Conservation (phyloP, 2,888 invertebrate genomes). For the Drosophila maculinotata region DNA sequence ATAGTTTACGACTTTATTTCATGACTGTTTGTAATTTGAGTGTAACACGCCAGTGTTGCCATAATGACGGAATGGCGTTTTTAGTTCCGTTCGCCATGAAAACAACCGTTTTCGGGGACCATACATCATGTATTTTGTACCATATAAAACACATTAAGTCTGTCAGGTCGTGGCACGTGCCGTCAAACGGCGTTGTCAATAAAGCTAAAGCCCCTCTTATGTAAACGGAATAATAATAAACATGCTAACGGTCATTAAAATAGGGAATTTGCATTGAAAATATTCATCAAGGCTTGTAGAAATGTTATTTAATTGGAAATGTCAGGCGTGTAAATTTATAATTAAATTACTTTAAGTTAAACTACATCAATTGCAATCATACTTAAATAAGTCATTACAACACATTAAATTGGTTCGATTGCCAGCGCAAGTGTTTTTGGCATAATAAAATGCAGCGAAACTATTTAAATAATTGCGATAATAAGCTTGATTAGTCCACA, state of each 20-base stretch:
- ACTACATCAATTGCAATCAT: slow-evolving; percentile 36
- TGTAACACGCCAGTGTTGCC: slow-evolving; percentile 72
- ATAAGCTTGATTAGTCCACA: slow-evolving; percentile 49
- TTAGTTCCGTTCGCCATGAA: slow-evolving; percentile 34
- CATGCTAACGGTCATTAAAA: slow-evolving; percentile 63
- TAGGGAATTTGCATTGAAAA: slow-evolving; percentile 57
- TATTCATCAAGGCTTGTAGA: slow-evolving; percentile 23
- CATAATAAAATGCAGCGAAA: slow-evolving; percentile 54
- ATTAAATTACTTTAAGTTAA: slow-evolving; percentile 69
- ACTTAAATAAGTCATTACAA: slow-evolving; percentile 57
- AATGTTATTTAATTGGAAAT: slow-evolving; percentile 63
- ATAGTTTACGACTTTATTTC: slow-evolving; percentile 74
- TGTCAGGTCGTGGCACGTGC: slow-evolving; percentile 65
- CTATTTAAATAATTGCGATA: slow-evolving; percentile 46
- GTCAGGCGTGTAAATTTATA: slow-evolving; percentile 64
- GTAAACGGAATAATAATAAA: slow-evolving; percentile 30
- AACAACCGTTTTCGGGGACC: slow-evolving; percentile 7
- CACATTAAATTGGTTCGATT: slow-evolving; percentile 51
- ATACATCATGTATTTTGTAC: slow-evolving; percentile 64
- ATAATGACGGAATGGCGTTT: slow-evolving; percentile 75
- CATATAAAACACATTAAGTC: slow-evolving; percentile 69
- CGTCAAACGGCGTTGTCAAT: slow-evolving; percentile 57
- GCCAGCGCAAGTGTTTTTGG: slow-evolving; percentile 41
- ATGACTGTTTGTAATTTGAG: slow-evolving; percentile 74
- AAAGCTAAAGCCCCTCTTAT: slow-evolving; percentile 48